Evolutionary conservation across 2,888 invertebrate species (phyloP).

Genomic region (Leptopilina myrica): DNA sequence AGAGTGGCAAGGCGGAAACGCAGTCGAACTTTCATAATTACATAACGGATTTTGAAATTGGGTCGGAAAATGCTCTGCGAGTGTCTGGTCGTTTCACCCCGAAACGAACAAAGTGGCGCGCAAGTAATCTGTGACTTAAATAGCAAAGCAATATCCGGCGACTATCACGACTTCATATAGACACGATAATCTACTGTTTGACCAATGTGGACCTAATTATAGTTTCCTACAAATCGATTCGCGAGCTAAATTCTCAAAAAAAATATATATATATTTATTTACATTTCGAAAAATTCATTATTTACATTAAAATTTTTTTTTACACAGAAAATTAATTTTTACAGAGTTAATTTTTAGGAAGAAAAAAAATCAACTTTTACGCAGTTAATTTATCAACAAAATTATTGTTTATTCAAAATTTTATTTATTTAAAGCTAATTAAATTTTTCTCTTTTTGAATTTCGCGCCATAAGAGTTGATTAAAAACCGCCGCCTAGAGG

Average conservation of each 20-base stretch:
- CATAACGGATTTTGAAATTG: constrained; percentile 31
- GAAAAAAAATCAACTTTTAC: too few species aligned
- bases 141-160: constrained; percentile 38
- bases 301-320: too few species aligned
- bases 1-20: constrained; percentile 17
- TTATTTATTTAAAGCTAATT: too few species aligned
- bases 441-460: too few species aligned
- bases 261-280: not conserved
- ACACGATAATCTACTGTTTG: constrained; percentile 4
- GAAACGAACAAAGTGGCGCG: constrained; percentile 25
- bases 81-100: constrained; percentile 13
- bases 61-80: constrained; percentile 27
- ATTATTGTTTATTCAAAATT: too few species aligned
- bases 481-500: too few species aligned
- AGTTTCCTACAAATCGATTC: constrained; percentile 46
- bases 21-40: constrained; percentile 33
- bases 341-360: too few species aligned
- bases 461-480: too few species aligned
- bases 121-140: constrained; percentile 41
- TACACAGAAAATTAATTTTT: too few species aligned
- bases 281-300: too few species aligned
- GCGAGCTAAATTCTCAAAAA: constrained; percentile 34
- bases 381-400: too few species aligned
- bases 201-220: constrained; percentile 49
- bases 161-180: constrained; percentile 18